These are phyloP conservation scores for Polyergus mexicanus DNA, from an alignment of 1,140 invertebrate species.

Conservation along the genomic window DNA sequence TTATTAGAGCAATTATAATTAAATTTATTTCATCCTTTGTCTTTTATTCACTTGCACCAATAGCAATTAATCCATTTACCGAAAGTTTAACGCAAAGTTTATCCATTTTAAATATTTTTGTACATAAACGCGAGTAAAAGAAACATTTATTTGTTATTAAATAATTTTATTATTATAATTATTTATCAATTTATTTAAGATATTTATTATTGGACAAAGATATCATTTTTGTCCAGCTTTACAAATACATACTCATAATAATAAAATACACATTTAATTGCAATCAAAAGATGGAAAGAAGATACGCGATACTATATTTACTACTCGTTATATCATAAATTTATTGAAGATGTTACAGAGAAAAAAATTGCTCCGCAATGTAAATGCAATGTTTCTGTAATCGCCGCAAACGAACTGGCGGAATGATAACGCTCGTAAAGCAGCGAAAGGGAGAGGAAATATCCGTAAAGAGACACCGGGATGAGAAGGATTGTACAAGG, in stretches of 20 bases:
- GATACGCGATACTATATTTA: neutral
- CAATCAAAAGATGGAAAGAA: neutral
- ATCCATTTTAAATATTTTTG: no score
- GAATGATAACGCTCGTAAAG: constrained; percentile 18
- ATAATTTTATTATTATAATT: no score
- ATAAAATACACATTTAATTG: neutral
- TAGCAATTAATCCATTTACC: no score
- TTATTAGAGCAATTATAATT: no score
- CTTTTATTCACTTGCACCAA: no score
- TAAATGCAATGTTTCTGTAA: constrained; percentile 56
- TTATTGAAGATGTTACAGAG: constrained; percentile 17
- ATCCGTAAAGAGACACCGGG: constrained; percentile 43
- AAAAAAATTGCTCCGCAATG: constrained; percentile 37
- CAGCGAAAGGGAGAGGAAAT: constrained; percentile 37
- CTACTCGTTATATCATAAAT: constrained; percentile 6
- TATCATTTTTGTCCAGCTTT: constrained; percentile 5
- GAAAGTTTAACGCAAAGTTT: no score
- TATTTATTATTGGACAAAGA: no score
- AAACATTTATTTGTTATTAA: no score
- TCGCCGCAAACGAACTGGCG: constrained; percentile 13
- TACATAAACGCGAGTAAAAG: no score
- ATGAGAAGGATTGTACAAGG: constrained; percentile 70
- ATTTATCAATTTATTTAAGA: neutral
- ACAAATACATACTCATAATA: neutral
- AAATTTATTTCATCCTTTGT: no score